A percentile compares a stretch with the other conserved stretches of the same genome.
Conservation (phyloP, 2,888 invertebrate species). For the Zygothrica quintamaculata region DNA sequence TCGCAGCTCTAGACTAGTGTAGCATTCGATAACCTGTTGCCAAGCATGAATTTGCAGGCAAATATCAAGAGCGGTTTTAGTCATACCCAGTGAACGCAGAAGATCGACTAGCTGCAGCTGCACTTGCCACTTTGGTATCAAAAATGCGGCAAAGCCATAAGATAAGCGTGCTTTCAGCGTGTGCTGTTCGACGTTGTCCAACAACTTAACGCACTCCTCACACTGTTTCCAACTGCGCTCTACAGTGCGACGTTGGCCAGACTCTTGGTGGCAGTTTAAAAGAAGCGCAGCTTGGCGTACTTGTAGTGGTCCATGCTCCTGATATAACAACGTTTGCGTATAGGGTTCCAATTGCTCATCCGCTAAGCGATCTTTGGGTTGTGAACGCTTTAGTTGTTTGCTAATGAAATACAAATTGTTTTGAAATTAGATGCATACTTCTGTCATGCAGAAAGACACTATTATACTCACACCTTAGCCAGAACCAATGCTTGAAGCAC, state of each 20-base stretch:
- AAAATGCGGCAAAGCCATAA: constrained; percentile 89
- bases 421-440: too few species aligned
- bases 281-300: constrained; percentile 90
- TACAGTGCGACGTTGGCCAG: constrained; percentile 91
- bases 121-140: constrained; percentile 91
- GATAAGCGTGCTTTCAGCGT: constrained; percentile 84
- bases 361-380: constrained; percentile 91
- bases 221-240: constrained; percentile 95
- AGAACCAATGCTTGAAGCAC: constrained; percentile 92
- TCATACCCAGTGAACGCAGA: constrained; percentile 91
- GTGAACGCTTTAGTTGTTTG: constrained; percentile 89
- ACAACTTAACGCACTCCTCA: constrained; percentile 89
- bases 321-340: constrained; percentile 87
- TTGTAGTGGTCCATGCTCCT: constrained; percentile 90
- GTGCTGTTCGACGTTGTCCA: constrained; percentile 79
- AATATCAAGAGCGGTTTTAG: constrained; percentile 93
- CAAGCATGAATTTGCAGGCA: constrained; percentile 91
- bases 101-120: constrained; percentile 91
- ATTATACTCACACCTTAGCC: constrained; percentile 88
- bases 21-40: constrained; percentile 97
- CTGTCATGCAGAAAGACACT: too few species aligned
- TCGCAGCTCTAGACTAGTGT: constrained; percentile 91
- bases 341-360: constrained; percentile 94
- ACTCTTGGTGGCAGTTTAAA: constrained; percentile 91
- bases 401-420: constrained; percentile 83